Evolutionary conservation across 1,140 invertebrate genomes (phyloP), one percentile per base, ranked within the genome.

Genomic region (Atta colombica): DNA sequence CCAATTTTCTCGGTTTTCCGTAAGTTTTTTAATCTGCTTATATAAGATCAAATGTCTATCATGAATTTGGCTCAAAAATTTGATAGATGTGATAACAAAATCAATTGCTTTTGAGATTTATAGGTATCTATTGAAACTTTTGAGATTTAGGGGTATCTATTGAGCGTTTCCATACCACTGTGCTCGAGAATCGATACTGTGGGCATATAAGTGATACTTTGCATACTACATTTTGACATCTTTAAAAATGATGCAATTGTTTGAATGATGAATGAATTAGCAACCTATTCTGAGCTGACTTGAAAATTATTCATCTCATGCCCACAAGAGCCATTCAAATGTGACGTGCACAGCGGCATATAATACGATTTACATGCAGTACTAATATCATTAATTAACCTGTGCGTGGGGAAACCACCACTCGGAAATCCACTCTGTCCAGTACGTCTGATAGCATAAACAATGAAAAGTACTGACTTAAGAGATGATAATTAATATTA

Each of bases 361-460:
- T 91, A 87, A 92, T 93, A 91, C 51, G 85, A 88, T 91, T 93
- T 93, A 90, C 35, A 95, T 95, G 94, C 94, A 92, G 81, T 92
- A 93, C 90, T 92, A 92, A 89, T 93, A 92, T 93, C 92, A 92
- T 94, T 93, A 93, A 94, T 94, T 95, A 95, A 95, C 95, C 95
- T 95, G 94, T 95, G 93, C 87, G 93, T 93, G 77, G 94, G 92
- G 89, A 94, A 95, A 86, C 92, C 93, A 85, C 93, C 91, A 71
- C 93, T 93, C 39, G 92, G 91, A 81, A 94, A 95, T 93, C 95
- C 95, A 35, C 91, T 91, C 82, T 95, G 95, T 92, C 93, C 94
- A 51, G 94, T 94, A 85, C 95, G 94, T 93, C 95, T 95, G 92
- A 87, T 90, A 93, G 90, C 90, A 91, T 77, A 74, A 88, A 92